Percentiles rank a stretch among this genome's conserved stretches.
Evolutionary conservation across 2,113 vertebrate species (phyloP).

Genomic region (Ceuthmochares aereus): DNA sequence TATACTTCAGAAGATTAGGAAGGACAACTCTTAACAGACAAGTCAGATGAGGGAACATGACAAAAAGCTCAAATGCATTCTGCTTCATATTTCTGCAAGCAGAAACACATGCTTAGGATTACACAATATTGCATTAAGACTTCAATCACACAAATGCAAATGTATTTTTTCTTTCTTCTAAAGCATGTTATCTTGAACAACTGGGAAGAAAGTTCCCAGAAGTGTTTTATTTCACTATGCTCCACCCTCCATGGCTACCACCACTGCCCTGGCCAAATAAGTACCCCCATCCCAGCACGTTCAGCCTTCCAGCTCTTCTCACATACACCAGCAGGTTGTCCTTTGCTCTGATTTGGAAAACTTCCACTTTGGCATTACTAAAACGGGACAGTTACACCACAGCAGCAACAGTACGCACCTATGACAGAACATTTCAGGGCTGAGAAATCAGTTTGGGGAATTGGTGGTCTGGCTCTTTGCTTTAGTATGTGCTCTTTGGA

Average conservation of each 20-base stretch:
- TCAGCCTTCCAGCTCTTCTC: not conserved
- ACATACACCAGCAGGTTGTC: rapidly evolving
- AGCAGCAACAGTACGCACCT: rapidly evolving
- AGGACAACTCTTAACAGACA: not conserved
- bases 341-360: not conserved
- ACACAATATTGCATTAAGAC: not conserved
- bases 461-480: not conserved
- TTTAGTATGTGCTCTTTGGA: not conserved
- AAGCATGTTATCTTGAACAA: not conserved
- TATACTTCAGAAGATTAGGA: not conserved
- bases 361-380: not conserved
- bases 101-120: not conserved
- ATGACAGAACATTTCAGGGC: not conserved
- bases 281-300: not conserved
- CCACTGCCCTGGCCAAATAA: not conserved
- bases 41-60: not conserved
- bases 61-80: not conserved
- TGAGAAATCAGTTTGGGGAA: not conserved
- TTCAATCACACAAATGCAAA: not conserved
- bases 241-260: rapidly evolving
- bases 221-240: not conserved
- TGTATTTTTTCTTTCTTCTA: not conserved
- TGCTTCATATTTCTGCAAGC: not conserved
- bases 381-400: not conserved
- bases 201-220: not conserved